These are phyloP conservation scores for Scaptomyza montana DNA, from an alignment of 1,140 invertebrate species.

Conservation along the genomic window DNA sequence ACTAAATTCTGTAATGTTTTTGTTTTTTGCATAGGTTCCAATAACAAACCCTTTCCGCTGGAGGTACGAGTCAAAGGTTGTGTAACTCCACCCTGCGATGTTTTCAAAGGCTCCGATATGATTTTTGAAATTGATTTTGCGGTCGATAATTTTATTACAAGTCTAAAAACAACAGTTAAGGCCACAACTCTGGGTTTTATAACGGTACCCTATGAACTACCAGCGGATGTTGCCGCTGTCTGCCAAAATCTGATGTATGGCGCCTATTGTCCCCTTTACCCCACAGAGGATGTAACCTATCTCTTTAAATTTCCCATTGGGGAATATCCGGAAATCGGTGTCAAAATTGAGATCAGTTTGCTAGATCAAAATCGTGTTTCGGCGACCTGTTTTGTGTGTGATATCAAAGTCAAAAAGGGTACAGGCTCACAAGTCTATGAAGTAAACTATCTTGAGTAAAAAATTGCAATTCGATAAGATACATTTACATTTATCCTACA, in stretches of 20 bases:
- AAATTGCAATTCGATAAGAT: neutral
- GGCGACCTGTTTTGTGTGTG: conserved; percentile 71
- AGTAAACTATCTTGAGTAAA: conserved; percentile 51
- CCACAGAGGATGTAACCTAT: conserved; percentile 80
- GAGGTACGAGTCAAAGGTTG: conserved; percentile 63
- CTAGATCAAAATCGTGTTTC: conserved; percentile 69
- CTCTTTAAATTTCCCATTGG: conserved; percentile 68
- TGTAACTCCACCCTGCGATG: conserved; percentile 59
- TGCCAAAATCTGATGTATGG: conserved; percentile 72
- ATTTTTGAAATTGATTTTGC: conserved; percentile 74
- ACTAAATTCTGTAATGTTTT: neutral
- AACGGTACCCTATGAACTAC: conserved; percentile 74
- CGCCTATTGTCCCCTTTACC: conserved; percentile 75
- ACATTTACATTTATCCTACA: neutral
- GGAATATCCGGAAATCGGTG: conserved; percentile 74
- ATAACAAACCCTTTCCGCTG: conserved; percentile 68
- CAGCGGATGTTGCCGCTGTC: conserved; percentile 62
- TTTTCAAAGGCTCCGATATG: conserved; percentile 57
- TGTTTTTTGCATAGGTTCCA: conserved; percentile 52
- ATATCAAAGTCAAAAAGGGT: conserved; percentile 75
- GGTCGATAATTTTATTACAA: conserved; percentile 63
- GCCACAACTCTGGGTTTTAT: conserved; percentile 73
- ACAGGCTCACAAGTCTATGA: conserved; percentile 33
- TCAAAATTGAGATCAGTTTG: conserved; percentile 74
- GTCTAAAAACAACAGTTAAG: conserved; percentile 61